These are phyloP conservation scores for Chlorops oryzae DNA, from an alignment of 1,140 invertebrate genomes.

Conservation along the genomic window DNA sequence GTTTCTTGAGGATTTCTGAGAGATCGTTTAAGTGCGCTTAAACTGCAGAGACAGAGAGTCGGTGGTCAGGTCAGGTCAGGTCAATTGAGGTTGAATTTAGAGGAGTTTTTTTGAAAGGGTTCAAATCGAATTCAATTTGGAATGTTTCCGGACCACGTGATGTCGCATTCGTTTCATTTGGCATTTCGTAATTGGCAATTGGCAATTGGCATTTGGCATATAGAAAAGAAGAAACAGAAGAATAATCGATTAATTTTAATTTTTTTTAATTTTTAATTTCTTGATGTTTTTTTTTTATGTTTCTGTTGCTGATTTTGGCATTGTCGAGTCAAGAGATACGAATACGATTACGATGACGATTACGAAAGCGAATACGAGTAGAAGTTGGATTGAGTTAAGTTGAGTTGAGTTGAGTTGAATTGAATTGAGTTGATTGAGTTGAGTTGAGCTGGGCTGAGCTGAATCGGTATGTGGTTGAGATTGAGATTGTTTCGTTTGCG, in stretches of 20 bases:
- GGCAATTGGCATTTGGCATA: background rate
- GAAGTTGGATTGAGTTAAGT: background rate
- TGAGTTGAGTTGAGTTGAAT: background rate
- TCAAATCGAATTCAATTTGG: no score
- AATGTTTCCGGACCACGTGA: no score
- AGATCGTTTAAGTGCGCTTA: no score
- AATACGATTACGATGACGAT: background rate
- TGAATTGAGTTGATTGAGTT: background rate
- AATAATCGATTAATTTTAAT: no score
- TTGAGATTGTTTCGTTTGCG: no score
- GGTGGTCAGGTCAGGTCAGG: no score
- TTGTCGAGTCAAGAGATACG: background rate
- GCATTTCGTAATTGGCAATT: no score
- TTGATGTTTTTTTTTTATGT: background rate
- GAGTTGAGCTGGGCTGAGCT: slow-evolving; percentile 8
- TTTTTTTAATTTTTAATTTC: slow-evolving; percentile 4
- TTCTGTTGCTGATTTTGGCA: background rate
- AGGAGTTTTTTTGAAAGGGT: no score
- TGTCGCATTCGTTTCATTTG: no score
- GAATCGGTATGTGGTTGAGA: background rate
- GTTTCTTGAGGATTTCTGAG: no score
- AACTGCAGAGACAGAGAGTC: no score
- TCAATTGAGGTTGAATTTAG: no score
- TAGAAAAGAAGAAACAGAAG: slow-evolving; percentile 10
- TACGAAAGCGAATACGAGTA: background rate